A percentile compares a stretch with the other conserved stretches of the same genome.
Evolutionary conservation across 37 sponge, comb jelly and placozoan genomes (phyloP).

Genomic region (Geodia barretti): DNA sequence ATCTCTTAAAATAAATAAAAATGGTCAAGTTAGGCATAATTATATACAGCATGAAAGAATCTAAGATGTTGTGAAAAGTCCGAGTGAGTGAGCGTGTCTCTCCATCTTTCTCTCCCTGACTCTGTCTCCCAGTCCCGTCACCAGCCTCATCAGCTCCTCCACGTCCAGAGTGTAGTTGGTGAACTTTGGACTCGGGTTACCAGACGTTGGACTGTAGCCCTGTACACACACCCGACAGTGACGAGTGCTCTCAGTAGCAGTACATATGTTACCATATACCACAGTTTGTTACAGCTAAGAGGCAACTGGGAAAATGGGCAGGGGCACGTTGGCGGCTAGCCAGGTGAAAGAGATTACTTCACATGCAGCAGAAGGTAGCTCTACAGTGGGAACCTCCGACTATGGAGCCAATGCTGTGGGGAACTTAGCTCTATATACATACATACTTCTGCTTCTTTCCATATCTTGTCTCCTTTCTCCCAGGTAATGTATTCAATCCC

Average conservation of each 20-base stretch:
- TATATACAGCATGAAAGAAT: neutral
- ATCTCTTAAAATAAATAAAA: no score
- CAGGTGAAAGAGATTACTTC: no score
- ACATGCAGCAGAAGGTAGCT: no score
- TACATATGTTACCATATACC: no score
- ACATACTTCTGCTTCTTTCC: conserved; percentile 64
- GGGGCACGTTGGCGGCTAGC: no score
- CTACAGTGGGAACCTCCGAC: no score
- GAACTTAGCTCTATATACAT: neutral
- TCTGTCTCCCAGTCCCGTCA: conserved; percentile 48
- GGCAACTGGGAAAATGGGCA: no score
- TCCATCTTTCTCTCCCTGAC: conserved; percentile 62
- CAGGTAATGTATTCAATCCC: conserved; percentile 88
- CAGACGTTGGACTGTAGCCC: conserved; percentile 74
- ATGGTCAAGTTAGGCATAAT: neutral
- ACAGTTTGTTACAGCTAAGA: no score
- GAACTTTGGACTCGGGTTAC: conserved; percentile 85
- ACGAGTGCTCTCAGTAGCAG: no score
- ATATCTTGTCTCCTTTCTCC: conserved; percentile 65
- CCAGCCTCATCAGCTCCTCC: conserved; percentile 78
- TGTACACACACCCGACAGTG: conserved; percentile 13
- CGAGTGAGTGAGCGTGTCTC: no score
- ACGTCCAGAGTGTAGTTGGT: conserved; percentile 88
- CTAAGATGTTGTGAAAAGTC: neutral
- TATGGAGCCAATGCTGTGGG: neutral